A percentile compares a stretch with the other conserved stretches of the same genome.
Evolutionary conservation across 2,797 vertebrate genomes (phyloP).

Genomic region (Sebastes hubbsi): DNA sequence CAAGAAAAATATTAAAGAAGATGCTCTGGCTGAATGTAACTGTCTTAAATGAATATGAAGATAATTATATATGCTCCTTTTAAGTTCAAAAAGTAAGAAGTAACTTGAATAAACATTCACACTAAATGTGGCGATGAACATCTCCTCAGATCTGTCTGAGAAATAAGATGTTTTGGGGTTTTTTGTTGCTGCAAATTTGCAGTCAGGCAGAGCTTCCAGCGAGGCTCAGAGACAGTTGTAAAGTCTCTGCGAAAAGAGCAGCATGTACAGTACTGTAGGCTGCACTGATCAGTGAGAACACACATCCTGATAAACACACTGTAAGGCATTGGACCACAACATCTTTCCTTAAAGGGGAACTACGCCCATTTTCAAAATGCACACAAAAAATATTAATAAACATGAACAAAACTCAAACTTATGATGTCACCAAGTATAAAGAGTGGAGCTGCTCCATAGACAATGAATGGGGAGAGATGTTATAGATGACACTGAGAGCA

Average conservation of each 20-base stretch:
- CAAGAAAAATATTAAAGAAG: neutral
- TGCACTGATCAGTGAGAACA: slow-evolving; percentile 8
- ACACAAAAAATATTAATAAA: too few species aligned
- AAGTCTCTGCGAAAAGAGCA: slow-evolving; percentile 56
- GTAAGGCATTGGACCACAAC: fast-evolving
- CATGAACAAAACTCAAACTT: too few species aligned
- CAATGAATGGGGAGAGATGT: too few species aligned
- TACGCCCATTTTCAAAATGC: too few species aligned
- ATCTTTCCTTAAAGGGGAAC: too few species aligned
- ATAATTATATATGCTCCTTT: neutral
- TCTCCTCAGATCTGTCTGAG: neutral
- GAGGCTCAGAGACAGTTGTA: slow-evolving; percentile 26
- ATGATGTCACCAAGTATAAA: too few species aligned
- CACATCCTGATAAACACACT: slow-evolving; percentile 3
- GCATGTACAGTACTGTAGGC: slow-evolving; percentile 6
- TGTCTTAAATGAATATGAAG: neutral
- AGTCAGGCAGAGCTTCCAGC: slow-evolving; percentile 30
- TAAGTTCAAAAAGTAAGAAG: neutral
- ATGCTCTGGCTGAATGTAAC: neutral
- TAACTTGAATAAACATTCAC: neutral
- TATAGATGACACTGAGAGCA: too few species aligned
- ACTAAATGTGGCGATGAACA: neutral
- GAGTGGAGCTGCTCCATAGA: too few species aligned
- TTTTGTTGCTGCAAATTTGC: neutral
- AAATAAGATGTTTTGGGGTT: neutral